phyloP scores from a whole-genome alignment of 2,797 vertebrate genomes.

The Siniperca scherzeri region DNA sequence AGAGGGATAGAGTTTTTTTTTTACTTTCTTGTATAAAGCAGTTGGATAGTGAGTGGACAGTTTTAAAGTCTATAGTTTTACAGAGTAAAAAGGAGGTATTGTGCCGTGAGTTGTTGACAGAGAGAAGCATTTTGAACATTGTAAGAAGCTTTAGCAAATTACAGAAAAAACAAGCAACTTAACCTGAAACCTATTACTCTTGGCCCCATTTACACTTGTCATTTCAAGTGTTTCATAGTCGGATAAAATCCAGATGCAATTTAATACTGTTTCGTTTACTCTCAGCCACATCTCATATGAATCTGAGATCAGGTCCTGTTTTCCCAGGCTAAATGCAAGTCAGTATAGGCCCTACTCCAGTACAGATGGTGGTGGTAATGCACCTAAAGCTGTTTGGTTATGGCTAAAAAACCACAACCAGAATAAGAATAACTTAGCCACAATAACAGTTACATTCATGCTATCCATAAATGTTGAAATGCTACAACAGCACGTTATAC shows the following conservation, averaged over 20 bases:
- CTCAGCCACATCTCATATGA: background rate
- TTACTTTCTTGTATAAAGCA: constrained; percentile 4
- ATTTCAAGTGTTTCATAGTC: background rate
- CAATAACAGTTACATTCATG: background rate
- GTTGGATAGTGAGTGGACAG: background rate
- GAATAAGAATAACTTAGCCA: background rate
- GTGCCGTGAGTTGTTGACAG: constrained; percentile 1
- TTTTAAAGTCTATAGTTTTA: background rate
- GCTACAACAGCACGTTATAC: background rate
- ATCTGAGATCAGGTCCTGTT: background rate
- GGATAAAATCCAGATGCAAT: background rate
- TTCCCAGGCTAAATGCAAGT: background rate
- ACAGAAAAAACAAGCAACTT: background rate
- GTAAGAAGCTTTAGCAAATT: background rate
- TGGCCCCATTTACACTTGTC: background rate
- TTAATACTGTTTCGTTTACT: background rate
- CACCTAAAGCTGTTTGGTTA: background rate
- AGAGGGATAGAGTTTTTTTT: background rate
- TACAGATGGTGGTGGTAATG: background rate
- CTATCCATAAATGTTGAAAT: background rate
- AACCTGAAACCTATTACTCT: background rate
- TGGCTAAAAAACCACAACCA: background rate
- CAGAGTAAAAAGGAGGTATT: background rate
- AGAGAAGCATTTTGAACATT: constrained; percentile 5
- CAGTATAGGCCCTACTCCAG: no score